These are phyloP conservation scores for Xanthorhoe spadicearia DNA, from an alignment of 2,888 invertebrate species.

Conservation along the genomic window DNA sequence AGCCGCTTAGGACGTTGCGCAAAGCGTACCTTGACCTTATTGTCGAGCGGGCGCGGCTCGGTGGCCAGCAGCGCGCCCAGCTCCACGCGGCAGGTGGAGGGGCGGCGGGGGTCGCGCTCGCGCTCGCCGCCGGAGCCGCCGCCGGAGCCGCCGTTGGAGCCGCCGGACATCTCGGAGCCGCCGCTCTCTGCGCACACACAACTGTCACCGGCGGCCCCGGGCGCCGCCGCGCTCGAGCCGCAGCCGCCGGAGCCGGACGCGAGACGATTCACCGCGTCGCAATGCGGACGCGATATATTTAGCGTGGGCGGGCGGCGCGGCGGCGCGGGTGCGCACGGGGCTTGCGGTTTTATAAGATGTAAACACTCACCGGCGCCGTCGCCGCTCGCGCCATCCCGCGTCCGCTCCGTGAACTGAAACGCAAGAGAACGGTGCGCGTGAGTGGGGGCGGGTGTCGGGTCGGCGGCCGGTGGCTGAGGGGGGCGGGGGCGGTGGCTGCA, in stretches of 20 bases:
- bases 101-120: slow-evolving; percentile 64
- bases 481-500: slow-evolving; percentile 70
- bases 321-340: slow-evolving; percentile 41
- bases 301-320: slow-evolving; percentile 56
- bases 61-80: slow-evolving; percentile 87
- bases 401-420: slow-evolving; percentile 80
- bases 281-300: slow-evolving; percentile 65
- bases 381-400: slow-evolving; percentile 75
- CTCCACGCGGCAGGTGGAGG: slow-evolving; percentile 84
- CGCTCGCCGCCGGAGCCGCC: slow-evolving; percentile 51
- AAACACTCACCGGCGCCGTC: slow-evolving; percentile 74
- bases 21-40: slow-evolving; percentile 89
- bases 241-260: slow-evolving; percentile 57
- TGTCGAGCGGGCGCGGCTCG: slow-evolving; percentile 88
- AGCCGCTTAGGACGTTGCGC: not conserved
- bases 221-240: slow-evolving; percentile 74
- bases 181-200: slow-evolving; percentile 71
- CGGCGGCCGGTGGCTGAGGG: not conserved
- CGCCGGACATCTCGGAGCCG: slow-evolving; percentile 75
- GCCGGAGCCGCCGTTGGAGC: slow-evolving; percentile 60
- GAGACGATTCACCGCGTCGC: slow-evolving; percentile 51
- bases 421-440: slow-evolving; percentile 46
- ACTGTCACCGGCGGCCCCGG: slow-evolving; percentile 55
- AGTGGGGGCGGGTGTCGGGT: slow-evolving; percentile 30
- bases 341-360: slow-evolving; percentile 35